These are phyloP conservation scores for Orycteropus afer DNA, from an alignment of 2,113 vertebrate genomes.

Conservation along the genomic window DNA sequence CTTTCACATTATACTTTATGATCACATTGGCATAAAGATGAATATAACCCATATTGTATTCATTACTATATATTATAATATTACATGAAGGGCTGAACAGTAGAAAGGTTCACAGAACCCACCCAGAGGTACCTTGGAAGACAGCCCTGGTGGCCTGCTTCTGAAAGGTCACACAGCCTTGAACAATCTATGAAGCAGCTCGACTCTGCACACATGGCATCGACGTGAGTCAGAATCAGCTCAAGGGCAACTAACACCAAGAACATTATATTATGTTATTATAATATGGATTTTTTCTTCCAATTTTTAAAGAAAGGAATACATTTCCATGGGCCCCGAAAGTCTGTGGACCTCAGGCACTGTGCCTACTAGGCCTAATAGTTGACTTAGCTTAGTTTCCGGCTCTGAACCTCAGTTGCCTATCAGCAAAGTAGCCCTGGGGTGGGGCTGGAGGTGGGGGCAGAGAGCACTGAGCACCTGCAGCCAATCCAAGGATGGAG, in stretches of 20 bases:
- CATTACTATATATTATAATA: background rate
- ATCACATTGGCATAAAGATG: background rate
- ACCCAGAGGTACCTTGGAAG: background rate
- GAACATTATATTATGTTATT: background rate
- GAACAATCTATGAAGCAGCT: background rate
- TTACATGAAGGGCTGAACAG: background rate
- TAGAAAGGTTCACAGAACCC: too few species aligned
- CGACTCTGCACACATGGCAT: background rate
- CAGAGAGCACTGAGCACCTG: background rate
- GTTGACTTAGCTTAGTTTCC: background rate
- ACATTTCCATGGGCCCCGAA: background rate
- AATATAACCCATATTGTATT: background rate
- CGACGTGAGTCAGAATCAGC: background rate
- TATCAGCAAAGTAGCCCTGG: background rate
- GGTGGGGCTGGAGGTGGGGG: too few species aligned
- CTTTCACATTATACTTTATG: background rate
- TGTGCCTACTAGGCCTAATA: background rate
- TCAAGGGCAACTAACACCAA: background rate
- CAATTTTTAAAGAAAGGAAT: background rate
- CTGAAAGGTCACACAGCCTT: background rate
- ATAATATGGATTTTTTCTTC: background rate
- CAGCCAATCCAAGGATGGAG: background rate
- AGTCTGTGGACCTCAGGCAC: background rate
- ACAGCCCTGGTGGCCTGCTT: background rate
- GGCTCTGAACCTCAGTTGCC: background rate